Base-by-base conservation (phyloP, 2,113 vertebrate genomes). In the Crocuta crocuta region DNA sequence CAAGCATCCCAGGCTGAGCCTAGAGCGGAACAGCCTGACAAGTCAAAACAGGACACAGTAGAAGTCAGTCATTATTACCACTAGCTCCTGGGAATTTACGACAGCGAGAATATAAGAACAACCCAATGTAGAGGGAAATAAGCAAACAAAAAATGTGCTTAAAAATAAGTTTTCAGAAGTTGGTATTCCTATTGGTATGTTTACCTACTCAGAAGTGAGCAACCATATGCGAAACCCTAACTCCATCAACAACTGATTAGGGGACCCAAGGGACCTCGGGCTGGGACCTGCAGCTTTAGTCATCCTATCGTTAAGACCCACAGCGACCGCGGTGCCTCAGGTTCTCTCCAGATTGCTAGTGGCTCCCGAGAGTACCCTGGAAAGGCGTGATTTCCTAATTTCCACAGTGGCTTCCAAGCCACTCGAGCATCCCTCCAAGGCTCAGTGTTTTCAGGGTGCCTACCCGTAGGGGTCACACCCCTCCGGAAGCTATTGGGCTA, bases 71-170 rank as follows among this genome's bases (percentile, higher is more conserved):
- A 61, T 89, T 61, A 48, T 82, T 85, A 53, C 78, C 39, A 85
- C 79, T 33, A n/a, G 81, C 61, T 93, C 86, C 76, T 24, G 73
- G 73, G 73, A 86, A 53, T 84, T 74, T 89, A 79, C 93, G 82
- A 80, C 65, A 74, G 19, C 23, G 45, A 86, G 61, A 85, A 3
- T 45, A 2, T 87, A 81, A 70, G 61, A 74, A 53, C 45, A 86
- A 63, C 28, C 24, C 12, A 48, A 81, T 82, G 28, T 58, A 17
- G 26, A 73, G 68, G 68, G 55, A 84, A 61, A 70, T 3, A 74
- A 78, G 73, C 45, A 24, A 7, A 35, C 28, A 33, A 61, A 58
- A 61, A 61, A 61, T 24, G 21, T 61, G 58, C 45, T 76, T 88
- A 43, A 73, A 96, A 81, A 21, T 4, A 50, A 65, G 24, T 73